Base-by-base conservation (phyloP, 2,888 invertebrate species). In the Heliconius cydno region DNA sequence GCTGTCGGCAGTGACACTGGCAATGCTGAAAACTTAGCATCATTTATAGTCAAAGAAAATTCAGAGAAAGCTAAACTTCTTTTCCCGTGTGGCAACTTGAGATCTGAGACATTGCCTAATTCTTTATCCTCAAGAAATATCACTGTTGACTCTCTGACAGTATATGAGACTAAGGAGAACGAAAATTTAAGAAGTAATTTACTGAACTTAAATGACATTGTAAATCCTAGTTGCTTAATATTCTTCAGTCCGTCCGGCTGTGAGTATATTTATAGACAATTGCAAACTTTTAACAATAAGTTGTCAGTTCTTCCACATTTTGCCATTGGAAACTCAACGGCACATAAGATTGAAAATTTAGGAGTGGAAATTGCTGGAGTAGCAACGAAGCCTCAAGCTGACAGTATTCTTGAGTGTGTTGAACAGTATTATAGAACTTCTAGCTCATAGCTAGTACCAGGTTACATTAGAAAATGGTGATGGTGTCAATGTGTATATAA, bases 171-270 rank as follows among this genome's bases (percentile, higher is more conserved):
- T 10, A 90, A 88, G 80, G 94, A 94, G 82, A 94, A 92, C 87
- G 88, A 89, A 3, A 89, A 91, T 79, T 85, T 94, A 79, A 90
- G 88, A 73, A 84, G 82, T 25, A 87, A 90, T 82, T 84, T 94
- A 57, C 89, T 92, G 83, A 87, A 90, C 46, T 84, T 94, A 13
- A 90, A 88, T 65, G 86, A 89, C 0, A 82, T 84, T 0, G 84
- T 83, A 28, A 84, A 83, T 15, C 92, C 90, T 0, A 89, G 90
- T 65, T 92, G 93, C 79, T 86, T 94, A 87, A 93, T 94, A 74
- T 94, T 94, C 86, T 95, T 95, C 82, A 94, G 94, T 81, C 94
- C 94, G 0, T 94, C 94, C 0, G 94, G 94, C 1, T 94, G 93
- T 77, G 94, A 94, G 82, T 94, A 94, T 83, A 90, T 92, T 30